A percentile compares a stretch with the other conserved stretches of the same genome.
phyloP scores from a whole-genome alignment of 2,113 vertebrate genomes.

The Petromus typicus region DNA sequence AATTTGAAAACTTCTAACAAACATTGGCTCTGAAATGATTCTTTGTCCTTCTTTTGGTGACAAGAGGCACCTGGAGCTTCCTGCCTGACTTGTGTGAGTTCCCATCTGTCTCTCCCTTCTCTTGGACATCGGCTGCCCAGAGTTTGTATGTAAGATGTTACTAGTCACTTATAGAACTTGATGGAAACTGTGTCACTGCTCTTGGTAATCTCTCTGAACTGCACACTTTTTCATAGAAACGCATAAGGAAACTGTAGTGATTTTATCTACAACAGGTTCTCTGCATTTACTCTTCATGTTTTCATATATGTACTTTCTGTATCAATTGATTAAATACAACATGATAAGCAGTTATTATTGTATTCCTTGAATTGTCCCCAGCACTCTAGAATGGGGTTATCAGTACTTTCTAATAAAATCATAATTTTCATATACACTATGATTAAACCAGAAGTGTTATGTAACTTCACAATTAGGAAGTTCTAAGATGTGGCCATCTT shows the following conservation, averaged over 20 bases:
- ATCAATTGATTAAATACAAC: too few species aligned
- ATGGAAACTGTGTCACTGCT: background rate
- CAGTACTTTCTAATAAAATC: background rate
- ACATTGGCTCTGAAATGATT: accelerated
- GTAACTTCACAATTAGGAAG: background rate
- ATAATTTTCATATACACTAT: accelerated
- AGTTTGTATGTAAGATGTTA: accelerated
- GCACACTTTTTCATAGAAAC: too few species aligned
- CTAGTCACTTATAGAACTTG: background rate
- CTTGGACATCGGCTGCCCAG: background rate
- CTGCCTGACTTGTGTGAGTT: accelerated
- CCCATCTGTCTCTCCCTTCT: background rate
- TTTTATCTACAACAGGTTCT: background rate
- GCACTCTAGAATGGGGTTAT: background rate
- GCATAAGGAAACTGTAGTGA: background rate
- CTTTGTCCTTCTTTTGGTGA: background rate
- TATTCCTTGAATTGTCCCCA: background rate
- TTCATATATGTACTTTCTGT: background rate
- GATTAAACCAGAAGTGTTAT: background rate
- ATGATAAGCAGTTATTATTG: accelerated
- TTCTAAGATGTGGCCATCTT: background rate
- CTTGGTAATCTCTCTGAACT: background rate
- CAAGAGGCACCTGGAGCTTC: background rate
- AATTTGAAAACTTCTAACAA: too few species aligned
- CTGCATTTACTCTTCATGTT: background rate